phyloP scores from a whole-genome alignment of 2,888 invertebrate species.

The Buathra laborator region DNA sequence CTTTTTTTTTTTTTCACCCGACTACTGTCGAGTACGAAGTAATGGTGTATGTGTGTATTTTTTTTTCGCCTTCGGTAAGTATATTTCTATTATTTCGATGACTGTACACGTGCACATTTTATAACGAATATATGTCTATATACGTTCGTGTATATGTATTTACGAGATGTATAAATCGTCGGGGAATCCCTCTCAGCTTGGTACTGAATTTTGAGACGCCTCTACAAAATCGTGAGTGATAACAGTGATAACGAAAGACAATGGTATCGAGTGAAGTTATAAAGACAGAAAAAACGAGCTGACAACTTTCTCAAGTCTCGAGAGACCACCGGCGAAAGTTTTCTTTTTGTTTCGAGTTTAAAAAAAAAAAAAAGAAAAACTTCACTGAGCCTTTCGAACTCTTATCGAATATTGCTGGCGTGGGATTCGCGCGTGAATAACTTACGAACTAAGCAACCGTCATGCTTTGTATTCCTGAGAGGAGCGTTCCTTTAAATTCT shows the following conservation, averaged over 20 bases:
- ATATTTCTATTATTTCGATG: background rate
- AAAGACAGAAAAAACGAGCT: background rate
- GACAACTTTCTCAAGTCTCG: conserved; percentile 14
- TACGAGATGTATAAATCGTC: background rate
- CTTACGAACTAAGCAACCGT: conserved; percentile 50
- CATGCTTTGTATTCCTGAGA: conserved; percentile 56
- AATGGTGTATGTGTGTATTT: conserved; percentile 1
- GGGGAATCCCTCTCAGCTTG: conserved; percentile 1
- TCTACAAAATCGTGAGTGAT: background rate
- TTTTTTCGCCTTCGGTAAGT: background rate
- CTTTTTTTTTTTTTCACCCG: background rate
- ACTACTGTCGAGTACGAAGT: background rate
- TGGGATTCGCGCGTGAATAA: conserved; percentile 37
- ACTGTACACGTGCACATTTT: background rate
- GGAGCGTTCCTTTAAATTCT: conserved; percentile 32
- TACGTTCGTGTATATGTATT: background rate
- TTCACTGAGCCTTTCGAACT: background rate
- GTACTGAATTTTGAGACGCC: background rate
- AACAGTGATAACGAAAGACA: conserved; percentile 17
- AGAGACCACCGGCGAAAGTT: background rate
- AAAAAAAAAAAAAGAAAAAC: conserved; percentile 5
- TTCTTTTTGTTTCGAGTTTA: background rate
- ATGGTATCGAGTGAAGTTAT: conserved; percentile 14
- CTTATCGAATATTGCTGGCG: background rate
- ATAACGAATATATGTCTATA: background rate